phyloP scores from a whole-genome alignment of 2,113 vertebrate species.

The Uropsilus gracilis region DNA sequence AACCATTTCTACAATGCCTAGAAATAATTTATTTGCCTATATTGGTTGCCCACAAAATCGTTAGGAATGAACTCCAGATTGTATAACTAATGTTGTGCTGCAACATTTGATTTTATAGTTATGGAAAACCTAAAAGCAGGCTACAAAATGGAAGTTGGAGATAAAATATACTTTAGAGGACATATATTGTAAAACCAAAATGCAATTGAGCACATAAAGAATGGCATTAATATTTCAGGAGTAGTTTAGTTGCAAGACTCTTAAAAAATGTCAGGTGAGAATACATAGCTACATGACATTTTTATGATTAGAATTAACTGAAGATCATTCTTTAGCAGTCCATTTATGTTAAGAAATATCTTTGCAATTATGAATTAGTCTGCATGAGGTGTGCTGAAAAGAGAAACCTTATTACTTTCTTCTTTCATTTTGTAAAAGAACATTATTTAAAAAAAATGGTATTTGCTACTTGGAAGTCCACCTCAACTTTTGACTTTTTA shows the following conservation, averaged over 20 bases:
- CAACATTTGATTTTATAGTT: conserved; percentile 7
- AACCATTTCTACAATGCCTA: background rate
- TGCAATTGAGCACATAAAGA: background rate
- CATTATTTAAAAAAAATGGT: background rate
- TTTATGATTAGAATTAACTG: background rate
- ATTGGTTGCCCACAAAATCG: background rate
- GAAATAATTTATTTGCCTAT: background rate
- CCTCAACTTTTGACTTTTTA: conserved; percentile 33
- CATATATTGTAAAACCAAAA: background rate
- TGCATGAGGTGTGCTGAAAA: background rate
- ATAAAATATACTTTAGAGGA: background rate
- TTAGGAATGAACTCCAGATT: background rate
- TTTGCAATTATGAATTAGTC: background rate
- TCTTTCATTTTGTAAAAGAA: conserved; percentile 27
- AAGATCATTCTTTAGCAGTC: background rate
- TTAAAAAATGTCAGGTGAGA: background rate
- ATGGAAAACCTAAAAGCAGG: background rate
- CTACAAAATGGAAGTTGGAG: background rate
- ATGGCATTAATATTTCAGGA: background rate
- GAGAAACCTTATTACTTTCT: conserved; percentile 15
- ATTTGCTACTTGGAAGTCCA: background rate
- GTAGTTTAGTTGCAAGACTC: background rate
- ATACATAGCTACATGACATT: background rate
- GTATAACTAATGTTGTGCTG: background rate
- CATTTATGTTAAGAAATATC: background rate